Evolutionary conservation across 2,797 vertebrate genomes (phyloP).

Genomic region (Propithecus perrieri): DNA sequence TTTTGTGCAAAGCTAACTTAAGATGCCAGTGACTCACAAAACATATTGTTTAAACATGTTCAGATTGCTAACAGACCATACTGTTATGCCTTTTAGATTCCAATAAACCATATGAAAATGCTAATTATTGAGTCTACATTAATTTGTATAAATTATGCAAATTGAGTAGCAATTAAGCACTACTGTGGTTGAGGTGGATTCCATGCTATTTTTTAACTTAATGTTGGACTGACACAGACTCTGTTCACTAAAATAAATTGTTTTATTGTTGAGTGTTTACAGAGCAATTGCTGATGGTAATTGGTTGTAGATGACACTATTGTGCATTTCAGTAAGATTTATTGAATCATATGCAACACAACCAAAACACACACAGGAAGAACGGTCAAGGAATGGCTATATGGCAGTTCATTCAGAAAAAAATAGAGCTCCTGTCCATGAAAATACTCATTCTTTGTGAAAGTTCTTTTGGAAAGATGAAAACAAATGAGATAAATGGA

Average conservation of each 20-base stretch:
- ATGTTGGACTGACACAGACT: conserved; percentile 69
- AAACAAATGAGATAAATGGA: neutral
- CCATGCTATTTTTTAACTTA: conserved; percentile 78
- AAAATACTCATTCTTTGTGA: conserved; percentile 9
- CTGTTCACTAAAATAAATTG: conserved; percentile 69
- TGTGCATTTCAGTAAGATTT: conserved; percentile 74
- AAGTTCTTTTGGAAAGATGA: conserved; percentile 12
- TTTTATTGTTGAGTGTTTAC: conserved; percentile 77
- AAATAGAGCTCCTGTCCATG: neutral
- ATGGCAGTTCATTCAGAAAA: conserved; percentile 36
- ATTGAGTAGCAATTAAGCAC: conserved; percentile 75
- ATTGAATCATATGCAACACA: conserved; percentile 71
- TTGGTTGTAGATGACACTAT: conserved; percentile 76
- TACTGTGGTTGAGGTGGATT: conserved; percentile 78
- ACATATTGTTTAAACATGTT: conserved; percentile 53
- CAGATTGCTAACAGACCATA: conserved; percentile 66
- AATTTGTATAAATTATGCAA: conserved; percentile 85
- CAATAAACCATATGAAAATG: conserved; percentile 79
- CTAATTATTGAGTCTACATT: conserved; percentile 81
- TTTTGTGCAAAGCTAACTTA: conserved; percentile 44
- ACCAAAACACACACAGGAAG: conserved; percentile 38
- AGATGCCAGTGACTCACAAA: conserved; percentile 17
- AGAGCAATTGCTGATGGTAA: conserved; percentile 69
- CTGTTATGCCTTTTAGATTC: conserved; percentile 79
- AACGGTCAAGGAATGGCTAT: conserved; percentile 54